Conservation (phyloP, 1,140 invertebrate genomes). For the Drosophila hydei region DNA sequence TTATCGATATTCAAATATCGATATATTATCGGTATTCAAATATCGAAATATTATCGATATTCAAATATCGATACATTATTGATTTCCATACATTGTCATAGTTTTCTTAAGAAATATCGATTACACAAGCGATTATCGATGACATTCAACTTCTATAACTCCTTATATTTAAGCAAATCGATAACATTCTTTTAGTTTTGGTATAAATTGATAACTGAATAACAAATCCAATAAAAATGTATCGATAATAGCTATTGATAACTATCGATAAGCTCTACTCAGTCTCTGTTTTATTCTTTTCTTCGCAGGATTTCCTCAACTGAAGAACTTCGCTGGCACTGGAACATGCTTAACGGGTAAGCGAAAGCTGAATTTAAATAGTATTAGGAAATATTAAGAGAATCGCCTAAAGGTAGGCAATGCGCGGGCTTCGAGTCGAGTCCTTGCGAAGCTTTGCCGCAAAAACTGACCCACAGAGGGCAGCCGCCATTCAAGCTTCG, state of each 20-base stretch:
- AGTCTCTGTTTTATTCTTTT: neutral
- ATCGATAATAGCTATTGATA: neutral
- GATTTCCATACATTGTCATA: too few relatives aligned
- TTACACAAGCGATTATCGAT: too few relatives aligned
- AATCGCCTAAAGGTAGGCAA: conserved; percentile 71
- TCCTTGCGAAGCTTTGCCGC: conserved; percentile 18
- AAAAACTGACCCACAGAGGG: conserved; percentile 53
- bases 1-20: too few relatives aligned
- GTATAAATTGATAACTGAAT: too few relatives aligned
- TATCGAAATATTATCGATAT: too few relatives aligned
- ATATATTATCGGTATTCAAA: too few relatives aligned
- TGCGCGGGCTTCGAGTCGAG: conserved; percentile 5
- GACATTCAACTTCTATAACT: too few relatives aligned
- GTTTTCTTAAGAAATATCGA: too few relatives aligned
- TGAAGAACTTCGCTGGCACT: conserved; percentile 85
- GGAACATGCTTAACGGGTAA: conserved; percentile 86
- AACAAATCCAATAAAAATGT: neutral
- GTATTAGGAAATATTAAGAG: conserved; percentile 28
- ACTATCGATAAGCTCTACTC: too few relatives aligned
- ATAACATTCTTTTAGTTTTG: too few relatives aligned
- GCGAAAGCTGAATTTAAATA: conserved; percentile 4
- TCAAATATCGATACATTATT: too few relatives aligned
- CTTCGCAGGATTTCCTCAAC: conserved; percentile 85
- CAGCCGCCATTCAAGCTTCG: conserved; percentile 25
- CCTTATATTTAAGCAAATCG: too few relatives aligned